phyloP scores from a whole-genome alignment of 2,888 invertebrate genomes.

The Acleris cristana region DNA sequence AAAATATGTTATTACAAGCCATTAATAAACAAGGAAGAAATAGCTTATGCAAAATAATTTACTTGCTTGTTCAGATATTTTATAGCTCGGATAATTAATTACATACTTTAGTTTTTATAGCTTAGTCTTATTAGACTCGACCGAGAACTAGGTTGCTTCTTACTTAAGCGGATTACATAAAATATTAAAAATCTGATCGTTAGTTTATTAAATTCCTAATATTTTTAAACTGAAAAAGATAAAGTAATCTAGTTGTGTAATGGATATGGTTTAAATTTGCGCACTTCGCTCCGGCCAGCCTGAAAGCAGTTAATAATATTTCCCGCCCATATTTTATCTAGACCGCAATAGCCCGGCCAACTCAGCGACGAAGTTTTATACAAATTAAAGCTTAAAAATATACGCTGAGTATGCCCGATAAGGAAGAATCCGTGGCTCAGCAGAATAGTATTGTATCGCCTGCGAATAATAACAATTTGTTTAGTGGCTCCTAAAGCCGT shows the following conservation, averaged over 20 bases:
- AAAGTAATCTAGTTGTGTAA: background rate
- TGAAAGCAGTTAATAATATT: constrained; percentile 19
- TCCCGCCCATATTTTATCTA: constrained; percentile 17
- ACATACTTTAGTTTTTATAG: background rate
- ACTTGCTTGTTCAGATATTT: background rate
- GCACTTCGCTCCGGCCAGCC: constrained; percentile 11
- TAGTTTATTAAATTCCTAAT: too few species aligned
- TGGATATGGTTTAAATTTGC: constrained; percentile 6
- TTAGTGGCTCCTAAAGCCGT: too few species aligned
- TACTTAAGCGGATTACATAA: background rate
- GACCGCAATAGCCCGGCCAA: constrained; percentile 16
- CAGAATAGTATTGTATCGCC: background rate
- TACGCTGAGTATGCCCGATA: constrained; percentile 8
- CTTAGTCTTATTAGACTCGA: too few species aligned
- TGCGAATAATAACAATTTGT: background rate
- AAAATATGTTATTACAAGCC: constrained; percentile 45
- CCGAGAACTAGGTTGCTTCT: background rate
- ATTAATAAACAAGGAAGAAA: constrained; percentile 36
- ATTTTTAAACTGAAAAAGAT: too few species aligned
- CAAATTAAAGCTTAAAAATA: constrained; percentile 31
- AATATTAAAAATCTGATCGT: too few species aligned
- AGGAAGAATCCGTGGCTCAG: background rate
- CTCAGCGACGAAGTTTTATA: constrained; percentile 23
- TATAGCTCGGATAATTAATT: background rate
- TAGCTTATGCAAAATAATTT: constrained; percentile 21